phyloP scores from a whole-genome alignment of 2,888 invertebrate genomes.

The Deilephila porcellus region DNA sequence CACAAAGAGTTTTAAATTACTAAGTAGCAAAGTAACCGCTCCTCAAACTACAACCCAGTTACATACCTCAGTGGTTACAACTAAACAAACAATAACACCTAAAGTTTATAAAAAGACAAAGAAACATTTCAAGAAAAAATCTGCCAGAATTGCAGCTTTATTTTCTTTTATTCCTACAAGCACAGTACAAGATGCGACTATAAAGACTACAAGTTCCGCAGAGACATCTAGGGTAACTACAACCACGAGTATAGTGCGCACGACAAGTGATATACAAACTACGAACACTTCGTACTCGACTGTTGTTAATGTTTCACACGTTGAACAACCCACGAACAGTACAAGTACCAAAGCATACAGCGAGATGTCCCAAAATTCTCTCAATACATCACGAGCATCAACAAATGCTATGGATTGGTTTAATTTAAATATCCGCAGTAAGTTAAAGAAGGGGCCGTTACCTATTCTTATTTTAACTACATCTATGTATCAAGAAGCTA shows the following conservation, averaged over 20 bases:
- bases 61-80: not conserved
- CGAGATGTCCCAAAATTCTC: no score
- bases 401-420: slow-evolving; percentile 65
- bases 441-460: slow-evolving; percentile 43
- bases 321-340: not conserved
- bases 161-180: not conserved
- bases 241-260: not conserved
- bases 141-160: not conserved
- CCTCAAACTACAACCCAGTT: not conserved
- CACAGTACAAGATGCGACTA: not conserved
- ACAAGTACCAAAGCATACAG: not conserved
- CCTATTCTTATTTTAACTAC: slow-evolving; percentile 48
- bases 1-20: not conserved
- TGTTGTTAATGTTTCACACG: not conserved
- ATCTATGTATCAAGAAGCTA: slow-evolving; percentile 28
- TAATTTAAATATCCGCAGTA: slow-evolving; percentile 47
- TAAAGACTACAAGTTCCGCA: not conserved
- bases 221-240: not conserved
- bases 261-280: not conserved
- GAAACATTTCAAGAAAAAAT: not conserved
- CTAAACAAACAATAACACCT: not conserved
- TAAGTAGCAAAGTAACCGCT: not conserved
- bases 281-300: not conserved
- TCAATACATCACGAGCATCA: slow-evolving; percentile 21
- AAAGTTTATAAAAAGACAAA: not conserved